Evolutionary conservation across 1,140 invertebrate genomes (phyloP).

Genomic region (Helicoverpa armigera): DNA sequence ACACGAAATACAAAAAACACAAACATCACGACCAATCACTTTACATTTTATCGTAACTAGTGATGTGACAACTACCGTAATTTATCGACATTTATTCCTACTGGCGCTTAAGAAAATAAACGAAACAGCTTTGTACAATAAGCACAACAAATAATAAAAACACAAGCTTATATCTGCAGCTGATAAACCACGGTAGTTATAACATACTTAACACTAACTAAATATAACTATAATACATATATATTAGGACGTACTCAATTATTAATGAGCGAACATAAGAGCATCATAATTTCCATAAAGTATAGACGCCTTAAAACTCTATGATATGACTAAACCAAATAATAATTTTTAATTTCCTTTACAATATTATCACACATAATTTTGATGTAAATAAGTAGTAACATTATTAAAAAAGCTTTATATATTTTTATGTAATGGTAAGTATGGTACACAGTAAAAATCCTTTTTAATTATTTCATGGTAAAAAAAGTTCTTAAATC

Average conservation of each 20-base stretch:
- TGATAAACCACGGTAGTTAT: conserved; percentile 8
- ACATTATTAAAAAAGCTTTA: conserved; percentile 29
- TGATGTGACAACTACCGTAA: conserved; percentile 38
- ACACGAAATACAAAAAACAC: conserved; percentile 13
- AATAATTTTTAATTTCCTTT: conserved; percentile 41
- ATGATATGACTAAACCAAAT: conserved; percentile 72
- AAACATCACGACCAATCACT: conserved; percentile 25
- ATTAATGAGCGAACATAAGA: conserved; percentile 56
- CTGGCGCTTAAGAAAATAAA: conserved; percentile 8
- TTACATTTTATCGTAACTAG: conserved; percentile 30
- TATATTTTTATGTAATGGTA: not conserved
- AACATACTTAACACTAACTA: not conserved
- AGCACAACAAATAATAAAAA: conserved; percentile 1
- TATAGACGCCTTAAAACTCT: conserved; percentile 56
- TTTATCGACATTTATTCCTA: conserved; percentile 13
- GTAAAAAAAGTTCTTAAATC: not conserved
- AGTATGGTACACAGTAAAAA: not conserved
- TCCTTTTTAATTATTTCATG: no score
- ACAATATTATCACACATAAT: conserved; percentile 61
- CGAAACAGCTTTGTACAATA: conserved; percentile 28
- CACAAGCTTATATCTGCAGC: conserved; percentile 7
- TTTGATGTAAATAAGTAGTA: conserved; percentile 32
- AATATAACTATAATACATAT: conserved; percentile 42
- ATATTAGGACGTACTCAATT: conserved; percentile 50
- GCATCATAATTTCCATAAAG: conserved; percentile 52